phyloP scores from a whole-genome alignment of 2,113 vertebrate species.

The Coptodon rendalli region DNA sequence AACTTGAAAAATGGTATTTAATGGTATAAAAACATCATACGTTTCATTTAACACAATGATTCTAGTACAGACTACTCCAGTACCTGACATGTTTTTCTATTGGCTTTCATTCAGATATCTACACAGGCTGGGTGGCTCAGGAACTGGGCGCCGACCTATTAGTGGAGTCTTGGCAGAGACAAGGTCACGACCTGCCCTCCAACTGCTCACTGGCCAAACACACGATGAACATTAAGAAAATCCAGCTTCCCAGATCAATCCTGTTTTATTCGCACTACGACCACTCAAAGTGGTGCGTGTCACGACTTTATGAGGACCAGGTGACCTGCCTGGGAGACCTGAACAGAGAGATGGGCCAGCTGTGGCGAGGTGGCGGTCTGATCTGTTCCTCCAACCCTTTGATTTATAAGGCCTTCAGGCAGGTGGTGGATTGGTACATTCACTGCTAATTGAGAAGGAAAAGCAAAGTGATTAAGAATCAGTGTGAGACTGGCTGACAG shows the following conservation, averaged over 20 bases:
- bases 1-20: background rate
- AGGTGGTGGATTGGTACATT: slow-evolving; percentile 70
- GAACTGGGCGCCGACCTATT: slow-evolving; percentile 77
- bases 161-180: slow-evolving; percentile 82
- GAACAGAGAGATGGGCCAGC: slow-evolving; percentile 78
- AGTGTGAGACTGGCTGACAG: background rate
- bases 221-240: slow-evolving; percentile 77
- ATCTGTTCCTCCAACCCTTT: slow-evolving; percentile 76
- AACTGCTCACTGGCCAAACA: slow-evolving; percentile 89
- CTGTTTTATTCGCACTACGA: slow-evolving; percentile 78
- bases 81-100: background rate
- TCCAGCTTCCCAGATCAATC: slow-evolving; percentile 57
- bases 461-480: background rate
- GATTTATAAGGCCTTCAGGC: slow-evolving; percentile 80
- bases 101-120: slow-evolving; percentile 77
- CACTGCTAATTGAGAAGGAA: slow-evolving; percentile 56
- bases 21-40: background rate
- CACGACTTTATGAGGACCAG: slow-evolving; percentile 48
- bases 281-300: slow-evolving; percentile 93
- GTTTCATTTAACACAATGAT: background rate
- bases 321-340: slow-evolving; percentile 88
- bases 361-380: slow-evolving; percentile 83
- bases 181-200: slow-evolving; percentile 74
- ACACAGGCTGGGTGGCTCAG: slow-evolving; percentile 86
- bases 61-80: background rate